Base-by-base conservation (phyloP, 2,797 vertebrate genomes). In the Brachymystax lenok region DNA sequence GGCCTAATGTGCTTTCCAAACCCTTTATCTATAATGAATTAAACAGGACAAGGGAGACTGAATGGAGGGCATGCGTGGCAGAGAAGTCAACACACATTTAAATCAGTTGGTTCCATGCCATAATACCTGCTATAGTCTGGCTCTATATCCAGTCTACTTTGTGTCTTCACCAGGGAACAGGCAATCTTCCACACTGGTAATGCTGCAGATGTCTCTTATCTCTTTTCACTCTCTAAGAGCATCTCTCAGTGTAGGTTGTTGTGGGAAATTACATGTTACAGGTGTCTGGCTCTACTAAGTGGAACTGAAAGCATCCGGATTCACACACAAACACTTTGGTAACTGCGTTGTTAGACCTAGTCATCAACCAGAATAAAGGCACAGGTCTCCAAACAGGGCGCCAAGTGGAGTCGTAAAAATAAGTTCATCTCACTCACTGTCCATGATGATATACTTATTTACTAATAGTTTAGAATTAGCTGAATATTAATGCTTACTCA, bases 381-480 rank as follows among this genome's bases (percentile, higher is more conserved):
- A 33, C 14, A 10, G n/a, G 40, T 46, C 40, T 67, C 79, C 76
- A 73, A 16, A 4, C 10, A 63, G 13, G 16, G 24, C 79, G 80
- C 77, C 74, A 80, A 64, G 82, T 76, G 75, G n/a, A 72, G 84
- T 77, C 79, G 78, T 81, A 71, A 83, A 90, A 82, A 78, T 79
- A 77, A 35, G 75, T 69, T 79, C 71, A n/a, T 74, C 77, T 83
- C 68, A 50, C 72, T 82, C 68, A 69, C 59, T 83, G 75, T 82
- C 78, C 83, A 89, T 91, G 85, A 87, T 85, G 87, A 83, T 85
- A 87, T 82, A 77, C 54, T 40, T 83, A 87, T 86, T 46, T 80
- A 71, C 54, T 54, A 12, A 59, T 46, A 10, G 40, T 40, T 40
- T 40, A 40, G 40, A 40, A 40, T 10, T 40, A 40, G 40, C 10